Base-by-base conservation (phyloP, 2,888 invertebrate genomes). In the Sericinus montela region DNA sequence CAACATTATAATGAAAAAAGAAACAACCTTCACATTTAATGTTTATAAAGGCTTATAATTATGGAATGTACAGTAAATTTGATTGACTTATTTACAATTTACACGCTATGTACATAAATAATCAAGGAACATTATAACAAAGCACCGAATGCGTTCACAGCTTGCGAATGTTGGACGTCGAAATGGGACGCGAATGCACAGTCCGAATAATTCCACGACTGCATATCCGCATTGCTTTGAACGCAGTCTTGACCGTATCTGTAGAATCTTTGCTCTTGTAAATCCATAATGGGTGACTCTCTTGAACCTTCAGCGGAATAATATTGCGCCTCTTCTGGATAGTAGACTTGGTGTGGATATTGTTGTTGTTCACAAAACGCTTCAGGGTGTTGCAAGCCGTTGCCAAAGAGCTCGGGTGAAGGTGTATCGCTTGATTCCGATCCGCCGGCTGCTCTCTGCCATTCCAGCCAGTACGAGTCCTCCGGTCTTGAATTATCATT, bases 401-500 rank as follows among this genome's bases (percentile, higher is more conserved):
- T 68, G 36, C 82, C 71, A 45, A 90, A 82, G 16, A 90, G 75
- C 60, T 91, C 92, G 0, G 91, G 92, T 0, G 91, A 91, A 3
- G 91, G 85, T 0, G 89, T 81, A 51, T 91, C 91, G 55, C 91
- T 91, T 2, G 86, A 84, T 39, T 89, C 87, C 0, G 85, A 84
- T 7, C 82, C 80, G 10, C 71, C 78, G 14, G 86, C 71, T 0
- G 89, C 78, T 40, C 90, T 79, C 44, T 91, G 90, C 81, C 87
- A 89, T 38, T 92, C 91, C 25, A 90, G 67, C 92, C 92, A 91
- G 59, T 91, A 92, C 1, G 75, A 62, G 29, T 91, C 91, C 59
- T 92, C 90, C 30, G 90, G 86, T 60, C 92, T 90, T 1, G 92
- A 94, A 42, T 93, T 93, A 1, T 94, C 94, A 53, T 92, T 92